Conservation (phyloP, 2,113 vertebrate species). For the Nothocercus julius region DNA sequence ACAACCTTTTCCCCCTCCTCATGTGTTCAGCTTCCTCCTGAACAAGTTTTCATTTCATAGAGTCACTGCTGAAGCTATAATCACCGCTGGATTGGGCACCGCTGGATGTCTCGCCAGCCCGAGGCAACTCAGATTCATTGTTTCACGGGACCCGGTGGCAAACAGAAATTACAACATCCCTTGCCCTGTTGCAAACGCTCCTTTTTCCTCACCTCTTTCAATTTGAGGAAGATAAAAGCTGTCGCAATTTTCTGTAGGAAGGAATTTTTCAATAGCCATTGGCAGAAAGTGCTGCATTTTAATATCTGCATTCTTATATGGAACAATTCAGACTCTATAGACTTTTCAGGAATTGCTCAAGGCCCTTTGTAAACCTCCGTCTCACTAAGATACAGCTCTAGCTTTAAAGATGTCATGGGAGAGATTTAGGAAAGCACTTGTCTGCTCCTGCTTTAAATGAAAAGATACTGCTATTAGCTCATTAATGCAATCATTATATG, state of each 20-base stretch:
- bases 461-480: neutral
- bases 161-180: slow-evolving; percentile 12
- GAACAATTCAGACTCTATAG: slow-evolving; percentile 31
- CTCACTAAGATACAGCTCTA: neutral
- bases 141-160: neutral
- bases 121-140: neutral
- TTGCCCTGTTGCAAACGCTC: neutral
- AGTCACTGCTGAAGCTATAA: neutral
- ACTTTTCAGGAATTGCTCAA: slow-evolving; percentile 32
- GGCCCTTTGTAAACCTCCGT: slow-evolving; percentile 11
- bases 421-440: neutral
- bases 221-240: slow-evolving; percentile 55
- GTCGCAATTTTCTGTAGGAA: slow-evolving; percentile 42
- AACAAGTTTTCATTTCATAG: neutral
- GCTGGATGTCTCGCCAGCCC: neutral
- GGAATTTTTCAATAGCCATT: slow-evolving; percentile 64
- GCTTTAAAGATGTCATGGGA: slow-evolving; percentile 25
- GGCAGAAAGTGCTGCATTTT: slow-evolving; percentile 58
- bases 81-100: neutral
- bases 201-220: slow-evolving; percentile 29
- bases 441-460: neutral
- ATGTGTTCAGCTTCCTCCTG: neutral
- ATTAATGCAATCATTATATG: neutral
- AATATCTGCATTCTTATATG: slow-evolving; percentile 44
- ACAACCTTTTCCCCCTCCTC: neutral